Base-by-base conservation (phyloP, 2,888 invertebrate species). In the Andrena bicolor region DNA sequence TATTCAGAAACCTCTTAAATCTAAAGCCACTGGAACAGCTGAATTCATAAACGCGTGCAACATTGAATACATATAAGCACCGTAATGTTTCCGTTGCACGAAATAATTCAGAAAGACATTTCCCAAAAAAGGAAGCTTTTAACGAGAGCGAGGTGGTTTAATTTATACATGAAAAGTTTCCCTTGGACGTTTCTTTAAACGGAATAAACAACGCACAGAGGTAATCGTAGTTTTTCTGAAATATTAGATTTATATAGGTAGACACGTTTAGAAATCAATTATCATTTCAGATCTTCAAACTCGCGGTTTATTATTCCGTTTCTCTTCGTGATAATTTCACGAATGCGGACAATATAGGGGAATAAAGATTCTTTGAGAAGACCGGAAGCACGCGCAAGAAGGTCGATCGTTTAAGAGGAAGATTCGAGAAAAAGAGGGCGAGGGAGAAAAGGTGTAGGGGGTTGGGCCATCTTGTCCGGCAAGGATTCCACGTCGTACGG, bases 401-500 rank as follows among this genome's bases (percentile, higher is more conserved):
- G 69, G 76, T 3, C 16, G 66, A 70, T 61, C 69, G 49, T 69
- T 58, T 61, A 68, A 35, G 32, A 58, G 51, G 63, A 53, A 68
- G 28, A 58, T 79, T 23, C 56, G 49, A 65, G 69, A 73, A 73
- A 76, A 53, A 32, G 65, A 48, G 70, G n/a, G 41, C 48, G 35
- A 32, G 5, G 30, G 13, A 51, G 13, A 64, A 32, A 64, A 32
- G n/a, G 51, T 53, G 60, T 41, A n/a, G 63, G 35, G 63, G 63
- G 49, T 61, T 51, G 74, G 80, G 83, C 78, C 83, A 86, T 86
- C 87, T 86, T 86, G 88, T 86, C 86, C 88, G 71, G 82, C 88
- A 86, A 88, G 87, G 86, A 90, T 89, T 87, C 86, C 88, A 83
- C 77, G 80, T 82, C 75, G 70, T 78, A 51, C 77, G 79, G 78